Conservation (phyloP, 92 coral and sea anemone species). For the Meandrina meandrites region DNA sequence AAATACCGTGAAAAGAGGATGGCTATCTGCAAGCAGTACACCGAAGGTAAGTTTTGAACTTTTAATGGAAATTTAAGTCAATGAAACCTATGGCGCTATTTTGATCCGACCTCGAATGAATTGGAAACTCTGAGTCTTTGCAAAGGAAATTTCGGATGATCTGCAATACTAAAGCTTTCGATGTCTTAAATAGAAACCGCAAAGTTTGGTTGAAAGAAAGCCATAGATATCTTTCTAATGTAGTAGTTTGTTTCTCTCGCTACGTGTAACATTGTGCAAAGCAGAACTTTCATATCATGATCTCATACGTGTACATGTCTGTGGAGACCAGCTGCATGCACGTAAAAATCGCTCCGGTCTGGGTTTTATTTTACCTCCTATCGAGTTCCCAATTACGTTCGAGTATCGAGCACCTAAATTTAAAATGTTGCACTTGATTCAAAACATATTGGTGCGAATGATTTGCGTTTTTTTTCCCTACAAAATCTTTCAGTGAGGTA, state of each 20-base stretch:
- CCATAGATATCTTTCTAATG: not conserved
- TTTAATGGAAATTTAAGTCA: not conserved
- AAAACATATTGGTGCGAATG: not conserved
- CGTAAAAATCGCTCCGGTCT: not conserved
- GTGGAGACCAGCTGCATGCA: not conserved
- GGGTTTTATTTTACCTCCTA: not conserved
- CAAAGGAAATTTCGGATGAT: not conserved
- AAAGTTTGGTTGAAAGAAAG: not conserved
- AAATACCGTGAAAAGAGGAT: slow-evolving; percentile 86
- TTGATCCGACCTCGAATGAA: not conserved
- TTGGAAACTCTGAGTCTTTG: not conserved
- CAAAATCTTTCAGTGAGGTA: not conserved
- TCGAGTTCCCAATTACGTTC: not conserved
- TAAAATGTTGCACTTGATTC: not conserved
- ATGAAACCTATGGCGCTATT: not conserved
- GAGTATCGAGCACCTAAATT: not conserved
- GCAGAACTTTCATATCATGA: not conserved
- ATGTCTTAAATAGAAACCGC: not conserved
- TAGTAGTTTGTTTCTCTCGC: not conserved
- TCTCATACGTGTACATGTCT: not conserved
- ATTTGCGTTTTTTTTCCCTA: not conserved
- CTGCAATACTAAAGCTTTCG: not conserved
- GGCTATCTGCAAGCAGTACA: slow-evolving; percentile 82
- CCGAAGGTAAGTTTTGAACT: slow-evolving; percentile 66
- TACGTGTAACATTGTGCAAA: not conserved